Base-by-base conservation (phyloP, 1,140 invertebrate species). In the Steinernema feltiae region DNA sequence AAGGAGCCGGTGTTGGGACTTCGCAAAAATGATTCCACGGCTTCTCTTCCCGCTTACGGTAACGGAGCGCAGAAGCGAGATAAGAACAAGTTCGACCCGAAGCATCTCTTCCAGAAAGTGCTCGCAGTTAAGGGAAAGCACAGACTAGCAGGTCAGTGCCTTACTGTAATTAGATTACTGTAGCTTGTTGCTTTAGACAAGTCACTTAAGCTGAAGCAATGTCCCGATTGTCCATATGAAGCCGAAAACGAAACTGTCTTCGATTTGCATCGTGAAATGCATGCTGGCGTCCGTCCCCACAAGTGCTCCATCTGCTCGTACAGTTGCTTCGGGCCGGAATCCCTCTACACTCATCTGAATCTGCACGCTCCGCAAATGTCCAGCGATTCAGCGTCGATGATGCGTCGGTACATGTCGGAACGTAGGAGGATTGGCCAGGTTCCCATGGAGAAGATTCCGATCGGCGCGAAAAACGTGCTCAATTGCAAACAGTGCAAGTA, bases 281-380 rank as follows among this genome's bases (percentile, higher is more conserved):
- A 63, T 27, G 2, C 24, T 27, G 53, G 53, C 53, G 2, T 7
- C 24, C 15, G 53, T 15, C 53, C 53, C 3, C 53, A 63, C 24
- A 63, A 63, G 53, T 63, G 53, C 53, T 63, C 53, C 12, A 63
- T 63, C 15, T 63, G 53, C 53, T 63, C 53, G 3, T 63, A 63
- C 24, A 63, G 53, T 21, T 63, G 53, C 53, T 63, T 63, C 24
- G 53, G 53, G 2, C 53, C 53, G 2, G 53, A 63, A 63, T 63
- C 53, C 7, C 53, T 63, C 15, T 63, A 63, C 53, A 63, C 53
- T 27, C 53, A 63, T 21, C 24, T 63, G 53, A 63, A 63, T 21
- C 53, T 63, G 7, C 53, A 63, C 53, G 53, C 53, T 12, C 53
- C 53, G 7, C 53, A 63, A 21, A 63, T 63, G 15, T 63, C 53